These are phyloP conservation scores for Halcyon smyrnensis DNA, from an alignment of 2,797 vertebrate genomes.

Conservation along the genomic window DNA sequence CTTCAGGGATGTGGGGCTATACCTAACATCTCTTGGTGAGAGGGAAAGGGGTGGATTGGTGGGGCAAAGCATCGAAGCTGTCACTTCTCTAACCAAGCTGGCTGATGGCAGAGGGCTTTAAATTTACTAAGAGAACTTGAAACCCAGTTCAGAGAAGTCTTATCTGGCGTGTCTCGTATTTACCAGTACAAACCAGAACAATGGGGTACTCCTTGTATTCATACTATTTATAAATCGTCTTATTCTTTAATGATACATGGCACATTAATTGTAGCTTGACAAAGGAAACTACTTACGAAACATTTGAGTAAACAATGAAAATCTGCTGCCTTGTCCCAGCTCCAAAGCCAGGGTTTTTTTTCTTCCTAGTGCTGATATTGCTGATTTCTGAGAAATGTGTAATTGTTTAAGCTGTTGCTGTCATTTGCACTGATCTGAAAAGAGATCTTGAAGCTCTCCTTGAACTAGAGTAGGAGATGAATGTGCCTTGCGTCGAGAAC, in stretches of 20 bases:
- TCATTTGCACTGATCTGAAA: background rate
- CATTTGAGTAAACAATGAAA: slow-evolving; percentile 41
- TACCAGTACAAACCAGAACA: slow-evolving; percentile 20
- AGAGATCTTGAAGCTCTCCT: background rate
- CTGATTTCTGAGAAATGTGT: background rate
- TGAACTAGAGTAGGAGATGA: background rate
- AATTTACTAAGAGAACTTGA: background rate
- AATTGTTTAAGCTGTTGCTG: slow-evolving; percentile 3
- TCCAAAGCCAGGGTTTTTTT: background rate
- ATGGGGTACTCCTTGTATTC: slow-evolving; percentile 44
- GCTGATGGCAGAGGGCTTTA: background rate
- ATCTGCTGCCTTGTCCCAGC: slow-evolving; percentile 8
- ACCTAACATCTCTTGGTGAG: background rate
- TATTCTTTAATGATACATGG: slow-evolving; percentile 25
- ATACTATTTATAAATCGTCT: slow-evolving; percentile 29
- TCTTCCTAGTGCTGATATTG: background rate
- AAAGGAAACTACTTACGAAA: slow-evolving; percentile 53
- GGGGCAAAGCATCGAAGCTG: background rate
- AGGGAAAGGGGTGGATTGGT: background rate
- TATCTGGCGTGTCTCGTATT: background rate
- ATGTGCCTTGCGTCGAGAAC: background rate
- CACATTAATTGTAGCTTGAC: slow-evolving; percentile 44
- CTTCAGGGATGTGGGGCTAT: background rate
- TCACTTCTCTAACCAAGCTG: background rate
- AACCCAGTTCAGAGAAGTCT: background rate